Evolutionary conservation across 2,888 invertebrate genomes (phyloP).

Genomic region (Heliconius ismenius): DNA sequence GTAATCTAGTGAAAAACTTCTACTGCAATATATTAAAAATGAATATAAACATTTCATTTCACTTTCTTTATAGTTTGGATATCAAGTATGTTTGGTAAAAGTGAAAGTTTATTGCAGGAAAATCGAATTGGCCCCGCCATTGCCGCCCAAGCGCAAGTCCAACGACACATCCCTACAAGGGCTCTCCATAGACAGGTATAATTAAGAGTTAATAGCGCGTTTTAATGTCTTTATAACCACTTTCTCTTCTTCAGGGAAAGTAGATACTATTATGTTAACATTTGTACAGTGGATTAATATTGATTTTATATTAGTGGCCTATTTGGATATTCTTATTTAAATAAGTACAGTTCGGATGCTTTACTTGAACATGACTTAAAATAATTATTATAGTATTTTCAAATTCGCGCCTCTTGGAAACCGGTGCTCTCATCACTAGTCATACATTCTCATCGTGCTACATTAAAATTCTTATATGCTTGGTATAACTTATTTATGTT

Average conservation of each 20-base stretch:
- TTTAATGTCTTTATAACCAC: conserved; percentile 21
- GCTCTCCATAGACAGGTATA: conserved; percentile 83
- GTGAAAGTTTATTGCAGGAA: conserved; percentile 74
- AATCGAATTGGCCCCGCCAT: conserved; percentile 87
- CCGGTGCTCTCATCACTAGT: no score
- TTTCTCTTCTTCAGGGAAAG: conserved; percentile 21
- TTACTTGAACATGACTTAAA: no score
- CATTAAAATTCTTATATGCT: no score
- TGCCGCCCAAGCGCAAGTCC: conserved; percentile 88
- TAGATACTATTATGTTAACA: neutral
- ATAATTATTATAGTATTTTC: no score
- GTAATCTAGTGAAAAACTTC: neutral
- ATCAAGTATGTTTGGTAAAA: conserved; percentile 47
- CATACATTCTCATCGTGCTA: no score
- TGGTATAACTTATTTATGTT: no score
- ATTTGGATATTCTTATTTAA: no score
- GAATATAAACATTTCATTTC: conserved; percentile 32
- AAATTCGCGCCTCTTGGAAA: no score
- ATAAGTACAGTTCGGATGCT: no score
- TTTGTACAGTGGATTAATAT: neutral
- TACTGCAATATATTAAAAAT: conserved; percentile 31
- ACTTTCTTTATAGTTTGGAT: conserved; percentile 43
- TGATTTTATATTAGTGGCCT: neutral
- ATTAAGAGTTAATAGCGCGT: conserved; percentile 22
- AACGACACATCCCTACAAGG: conserved; percentile 78